phyloP scores from a whole-genome alignment of 2,888 invertebrate species.

The Dryadula phaetusa region DNA sequence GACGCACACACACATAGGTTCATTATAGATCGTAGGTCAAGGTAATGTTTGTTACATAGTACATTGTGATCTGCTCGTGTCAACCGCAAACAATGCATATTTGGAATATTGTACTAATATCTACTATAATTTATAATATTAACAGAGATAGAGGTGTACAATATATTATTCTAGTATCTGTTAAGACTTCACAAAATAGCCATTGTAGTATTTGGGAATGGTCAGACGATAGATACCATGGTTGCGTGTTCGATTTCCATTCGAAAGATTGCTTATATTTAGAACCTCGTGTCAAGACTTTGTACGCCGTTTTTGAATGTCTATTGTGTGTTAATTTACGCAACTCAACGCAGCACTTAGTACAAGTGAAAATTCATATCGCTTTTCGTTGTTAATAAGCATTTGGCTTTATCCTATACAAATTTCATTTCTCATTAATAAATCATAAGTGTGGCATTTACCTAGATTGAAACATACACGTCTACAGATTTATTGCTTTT shows the following conservation, averaged over 20 bases:
- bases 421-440: neutral
- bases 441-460: neutral
- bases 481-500: neutral
- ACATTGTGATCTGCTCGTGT: neutral
- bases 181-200: too few species aligned
- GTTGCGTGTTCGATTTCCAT: too few species aligned
- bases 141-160: neutral
- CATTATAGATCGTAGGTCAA: slow-evolving; percentile 1
- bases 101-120: neutral
- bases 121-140: neutral
- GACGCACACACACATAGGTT: neutral
- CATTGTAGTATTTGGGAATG: too few species aligned
- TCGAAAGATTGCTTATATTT: too few species aligned
- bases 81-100: slow-evolving; percentile 7
- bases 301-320: too few species aligned
- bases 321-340: too few species aligned
- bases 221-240: too few species aligned
- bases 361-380: neutral
- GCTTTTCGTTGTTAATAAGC: neutral
- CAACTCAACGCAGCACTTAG: too few species aligned
- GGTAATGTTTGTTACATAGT: slow-evolving; percentile 2
- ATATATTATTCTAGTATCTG: too few species aligned
- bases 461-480: neutral
- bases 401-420: neutral
- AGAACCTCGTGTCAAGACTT: too few species aligned